A percentile compares a stretch with the other conserved stretches of the same genome.
phyloP scores from a whole-genome alignment of 2,113 vertebrate genomes.

The Romanogobio albipinnatus region DNA sequence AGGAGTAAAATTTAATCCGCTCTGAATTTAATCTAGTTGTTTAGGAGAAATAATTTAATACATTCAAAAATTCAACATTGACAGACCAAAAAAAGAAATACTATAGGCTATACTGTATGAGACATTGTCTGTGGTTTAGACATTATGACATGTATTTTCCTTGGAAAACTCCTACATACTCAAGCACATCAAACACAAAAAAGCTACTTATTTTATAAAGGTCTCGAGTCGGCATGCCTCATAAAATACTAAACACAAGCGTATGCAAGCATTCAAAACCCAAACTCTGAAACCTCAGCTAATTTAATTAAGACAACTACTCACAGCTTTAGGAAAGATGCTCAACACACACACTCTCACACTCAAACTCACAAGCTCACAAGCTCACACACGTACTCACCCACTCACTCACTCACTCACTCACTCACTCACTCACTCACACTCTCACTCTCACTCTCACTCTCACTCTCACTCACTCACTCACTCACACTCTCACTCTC shows the following conservation, averaged over 20 bases:
- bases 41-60: neutral
- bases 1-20: neutral
- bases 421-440: no score
- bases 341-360: slow-evolving; percentile 2
- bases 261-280: slow-evolving; percentile 54
- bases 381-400: neutral
- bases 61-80: neutral
- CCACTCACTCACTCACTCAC: no score
- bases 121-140: slow-evolving; percentile 3
- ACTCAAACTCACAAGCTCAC: neutral
- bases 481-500: no score
- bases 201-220: slow-evolving; percentile 40
- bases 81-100: neutral
- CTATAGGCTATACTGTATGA: neutral
- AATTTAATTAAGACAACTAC: slow-evolving; percentile 63
- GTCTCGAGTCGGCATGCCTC: slow-evolving; percentile 48
- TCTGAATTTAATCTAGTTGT: neutral
- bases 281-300: slow-evolving; percentile 41
- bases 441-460: rapidly evolving
- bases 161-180: slow-evolving; percentile 39
- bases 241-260: slow-evolving; percentile 63
- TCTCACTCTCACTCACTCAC: no score
- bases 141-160: slow-evolving; percentile 42
- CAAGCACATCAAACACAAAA: slow-evolving; percentile 62
- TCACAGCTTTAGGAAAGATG: slow-evolving; percentile 54